Percentiles rank a stretch among this genome's conserved stretches.
phyloP scores from a whole-genome alignment of 2,888 invertebrate genomes.

The Callyntrura sp. region DNA sequence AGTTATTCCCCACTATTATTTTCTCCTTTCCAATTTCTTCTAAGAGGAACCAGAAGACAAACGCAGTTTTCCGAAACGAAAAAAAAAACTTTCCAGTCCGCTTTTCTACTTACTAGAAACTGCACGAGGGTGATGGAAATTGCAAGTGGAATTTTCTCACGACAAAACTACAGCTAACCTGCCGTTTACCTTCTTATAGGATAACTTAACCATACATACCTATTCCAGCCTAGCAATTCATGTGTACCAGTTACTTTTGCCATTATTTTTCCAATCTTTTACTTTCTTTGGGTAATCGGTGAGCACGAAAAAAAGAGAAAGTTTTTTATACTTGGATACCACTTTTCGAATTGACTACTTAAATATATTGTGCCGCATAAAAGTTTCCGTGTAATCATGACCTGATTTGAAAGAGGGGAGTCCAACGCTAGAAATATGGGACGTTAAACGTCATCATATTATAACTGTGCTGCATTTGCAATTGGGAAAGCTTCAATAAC shows the following conservation, averaged over 20 bases:
- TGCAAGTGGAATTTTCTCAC: conserved; percentile 45
- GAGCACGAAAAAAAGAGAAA: conserved; percentile 36
- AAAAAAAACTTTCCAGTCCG: no score
- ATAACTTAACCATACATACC: conserved; percentile 10
- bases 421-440: no score
- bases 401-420: conserved; percentile 42
- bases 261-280: conserved; percentile 61
- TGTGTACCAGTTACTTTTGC: conserved; percentile 48
- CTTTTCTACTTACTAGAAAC: not conserved
- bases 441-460: no score
- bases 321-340: conserved; percentile 17
- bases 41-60: conserved; percentile 29
- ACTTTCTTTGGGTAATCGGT: conserved; percentile 54
- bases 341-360: conserved; percentile 48
- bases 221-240: not conserved
- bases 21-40: conserved; percentile 47
- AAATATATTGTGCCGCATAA: conserved; percentile 48
- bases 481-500: no score
- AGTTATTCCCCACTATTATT: conserved; percentile 33
- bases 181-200: no score
- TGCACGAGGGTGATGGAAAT: conserved; percentile 35
- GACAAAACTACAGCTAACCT: no score
- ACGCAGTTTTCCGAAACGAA: conserved; percentile 1
- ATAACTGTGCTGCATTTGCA: no score
- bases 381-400: conserved; percentile 63